Evolutionary conservation across 2,888 invertebrate genomes (phyloP).

Genomic region (Calameuta idolon): DNA sequence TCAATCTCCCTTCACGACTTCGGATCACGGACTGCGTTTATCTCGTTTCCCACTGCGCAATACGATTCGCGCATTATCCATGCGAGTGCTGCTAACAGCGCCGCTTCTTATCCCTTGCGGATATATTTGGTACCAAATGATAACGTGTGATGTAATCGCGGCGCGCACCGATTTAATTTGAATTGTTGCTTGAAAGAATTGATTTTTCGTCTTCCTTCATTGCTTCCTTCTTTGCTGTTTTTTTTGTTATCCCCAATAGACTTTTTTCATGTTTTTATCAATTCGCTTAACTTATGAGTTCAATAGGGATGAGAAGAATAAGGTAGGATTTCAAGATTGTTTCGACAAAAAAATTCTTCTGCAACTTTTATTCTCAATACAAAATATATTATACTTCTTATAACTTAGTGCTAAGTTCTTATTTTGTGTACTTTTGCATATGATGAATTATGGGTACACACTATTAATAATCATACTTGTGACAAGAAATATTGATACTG

Average conservation of each 20-base stretch:
- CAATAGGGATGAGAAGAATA: background rate
- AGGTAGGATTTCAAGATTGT: background rate
- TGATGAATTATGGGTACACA: background rate
- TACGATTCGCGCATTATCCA: background rate
- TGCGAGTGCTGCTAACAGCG: background rate
- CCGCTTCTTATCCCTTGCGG: background rate
- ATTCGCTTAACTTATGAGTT: background rate
- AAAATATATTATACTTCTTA: background rate
- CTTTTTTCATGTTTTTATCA: background rate
- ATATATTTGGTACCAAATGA: background rate
- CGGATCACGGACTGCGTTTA: slow-evolving; percentile 49
- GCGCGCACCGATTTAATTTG: background rate
- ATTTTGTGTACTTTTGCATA: background rate
- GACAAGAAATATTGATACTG: background rate
- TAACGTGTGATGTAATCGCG: background rate
- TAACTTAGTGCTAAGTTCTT: background rate
- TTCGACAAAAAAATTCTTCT: background rate
- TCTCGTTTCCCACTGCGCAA: background rate
- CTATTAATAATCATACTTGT: background rate
- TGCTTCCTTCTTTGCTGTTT: no score
- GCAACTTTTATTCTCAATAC: background rate
- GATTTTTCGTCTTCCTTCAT: background rate
- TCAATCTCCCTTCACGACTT: slow-evolving; percentile 46
- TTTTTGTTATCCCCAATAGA: background rate
- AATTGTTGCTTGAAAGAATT: background rate